Evolutionary conservation across 2,113 vertebrate genomes (phyloP).

Genomic region (Cygnus atratus): DNA sequence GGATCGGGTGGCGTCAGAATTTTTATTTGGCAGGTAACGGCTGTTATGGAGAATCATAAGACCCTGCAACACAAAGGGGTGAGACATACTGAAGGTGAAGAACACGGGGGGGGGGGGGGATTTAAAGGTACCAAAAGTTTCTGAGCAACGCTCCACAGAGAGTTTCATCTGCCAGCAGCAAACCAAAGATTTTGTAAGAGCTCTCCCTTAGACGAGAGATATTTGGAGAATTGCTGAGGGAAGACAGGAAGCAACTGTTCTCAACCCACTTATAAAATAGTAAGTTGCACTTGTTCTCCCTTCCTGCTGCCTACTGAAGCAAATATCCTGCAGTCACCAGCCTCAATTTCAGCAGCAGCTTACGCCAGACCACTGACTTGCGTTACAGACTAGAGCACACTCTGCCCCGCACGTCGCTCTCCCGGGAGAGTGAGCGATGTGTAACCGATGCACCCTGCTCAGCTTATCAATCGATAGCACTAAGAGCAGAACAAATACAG

Average conservation of each 20-base stretch:
- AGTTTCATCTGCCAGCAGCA: background rate
- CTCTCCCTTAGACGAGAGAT: background rate
- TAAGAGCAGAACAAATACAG: background rate
- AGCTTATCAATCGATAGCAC: background rate
- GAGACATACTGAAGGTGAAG: background rate
- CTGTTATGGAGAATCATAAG: conserved; percentile 49
- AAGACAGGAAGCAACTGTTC: rapidly evolving
- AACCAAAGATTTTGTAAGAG: background rate
- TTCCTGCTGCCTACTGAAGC: background rate
- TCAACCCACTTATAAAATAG: background rate
- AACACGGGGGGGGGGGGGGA: rapidly evolving
- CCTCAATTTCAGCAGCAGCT: background rate
- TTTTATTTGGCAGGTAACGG: conserved; percentile 22
- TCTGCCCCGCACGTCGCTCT: background rate
- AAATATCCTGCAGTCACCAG: background rate
- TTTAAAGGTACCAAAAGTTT: background rate
- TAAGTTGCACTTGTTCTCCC: background rate
- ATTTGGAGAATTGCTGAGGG: background rate
- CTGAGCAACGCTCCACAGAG: background rate
- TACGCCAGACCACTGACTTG: background rate
- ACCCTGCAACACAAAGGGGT: background rate
- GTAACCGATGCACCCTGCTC: rapidly evolving
- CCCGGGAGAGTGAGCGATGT: rapidly evolving
- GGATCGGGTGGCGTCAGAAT: conserved; percentile 25
- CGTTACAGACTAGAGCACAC: background rate